A percentile compares a stretch with the other conserved stretches of the same genome.
Conservation (phyloP, 2,113 vertebrate genomes). For the Prunella fulvescens region DNA sequence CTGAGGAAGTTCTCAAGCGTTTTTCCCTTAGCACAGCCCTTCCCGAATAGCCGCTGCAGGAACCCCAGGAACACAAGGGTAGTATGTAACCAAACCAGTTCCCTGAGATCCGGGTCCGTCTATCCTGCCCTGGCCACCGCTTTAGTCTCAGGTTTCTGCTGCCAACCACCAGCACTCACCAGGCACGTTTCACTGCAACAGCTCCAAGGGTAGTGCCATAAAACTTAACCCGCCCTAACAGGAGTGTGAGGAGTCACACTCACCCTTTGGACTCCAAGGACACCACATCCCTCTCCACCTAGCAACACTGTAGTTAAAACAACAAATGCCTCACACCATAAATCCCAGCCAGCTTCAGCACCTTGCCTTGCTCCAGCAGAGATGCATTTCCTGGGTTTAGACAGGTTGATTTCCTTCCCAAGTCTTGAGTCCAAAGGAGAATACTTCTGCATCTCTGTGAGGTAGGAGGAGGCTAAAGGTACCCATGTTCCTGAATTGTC, state of each 20-base stretch:
- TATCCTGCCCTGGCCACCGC: not conserved
- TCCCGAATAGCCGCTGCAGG: not conserved
- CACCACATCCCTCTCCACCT: not conserved
- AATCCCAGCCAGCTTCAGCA: not conserved
- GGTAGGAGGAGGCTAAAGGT: not conserved
- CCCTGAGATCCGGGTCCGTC: not conserved
- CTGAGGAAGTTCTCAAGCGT: not conserved
- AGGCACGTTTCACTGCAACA: not conserved
- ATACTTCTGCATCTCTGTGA: not conserved
- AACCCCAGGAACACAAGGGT: not conserved
- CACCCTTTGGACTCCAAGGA: constrained; percentile 8
- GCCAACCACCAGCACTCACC: not conserved
- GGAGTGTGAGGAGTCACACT: accelerated
- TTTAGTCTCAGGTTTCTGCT: not conserved
- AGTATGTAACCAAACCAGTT: constrained; percentile 1
- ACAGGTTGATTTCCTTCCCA: not conserved
- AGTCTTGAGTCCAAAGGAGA: not conserved
- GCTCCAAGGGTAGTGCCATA: constrained; percentile 24
- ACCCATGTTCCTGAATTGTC: not conserved
- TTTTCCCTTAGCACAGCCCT: not conserved
- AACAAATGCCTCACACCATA: not conserved
- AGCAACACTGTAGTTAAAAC: not conserved
- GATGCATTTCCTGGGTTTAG: not conserved
- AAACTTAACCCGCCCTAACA: not conserved
- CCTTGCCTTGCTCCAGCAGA: not conserved